Conservation (phyloP, 2,888 invertebrate species). For the Heterodera filipjevi region DNA sequence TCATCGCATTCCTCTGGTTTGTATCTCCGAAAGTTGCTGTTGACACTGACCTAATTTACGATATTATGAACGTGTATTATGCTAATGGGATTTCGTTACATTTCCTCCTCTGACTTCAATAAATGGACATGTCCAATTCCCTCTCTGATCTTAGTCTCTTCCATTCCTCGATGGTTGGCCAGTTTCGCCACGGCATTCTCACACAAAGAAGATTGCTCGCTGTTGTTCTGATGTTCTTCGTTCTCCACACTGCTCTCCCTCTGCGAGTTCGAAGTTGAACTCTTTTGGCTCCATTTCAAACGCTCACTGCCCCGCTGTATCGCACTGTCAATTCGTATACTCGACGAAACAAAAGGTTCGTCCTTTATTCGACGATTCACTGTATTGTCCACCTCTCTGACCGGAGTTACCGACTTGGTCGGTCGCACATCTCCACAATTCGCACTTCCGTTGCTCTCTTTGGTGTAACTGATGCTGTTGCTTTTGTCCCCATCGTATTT, state of each 20-base stretch:
- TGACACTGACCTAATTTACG: constrained; percentile 11
- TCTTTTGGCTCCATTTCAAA: constrained; percentile 23
- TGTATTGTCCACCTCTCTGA: constrained; percentile 4
- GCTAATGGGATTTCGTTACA: background rate
- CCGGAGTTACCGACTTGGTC: constrained; percentile 14
- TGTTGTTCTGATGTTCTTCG: background rate
- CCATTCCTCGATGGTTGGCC: background rate
- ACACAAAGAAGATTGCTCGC: constrained; percentile 17
- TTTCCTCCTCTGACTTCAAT: background rate
- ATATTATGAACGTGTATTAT: background rate
- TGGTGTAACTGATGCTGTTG: constrained; percentile 30
- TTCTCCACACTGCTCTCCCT: constrained; percentile 20
- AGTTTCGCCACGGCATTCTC: background rate
- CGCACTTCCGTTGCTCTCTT: constrained; percentile 19
- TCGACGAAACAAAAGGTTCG: constrained; percentile 29
- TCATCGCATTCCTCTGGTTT: background rate
- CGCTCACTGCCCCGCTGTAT: constrained; percentile 31
- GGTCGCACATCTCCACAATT: background rate
- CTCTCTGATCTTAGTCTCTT: background rate
- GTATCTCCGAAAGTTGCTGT: background rate
- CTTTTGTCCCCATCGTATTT: constrained; percentile 40
- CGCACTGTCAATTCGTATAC: constrained; percentile 31
- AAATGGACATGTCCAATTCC: constrained; percentile 5
- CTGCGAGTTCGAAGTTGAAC: constrained; percentile 22
- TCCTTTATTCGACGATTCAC: background rate